phyloP scores from a whole-genome alignment of 2,797 vertebrate species.

The Tenualosa ilisha region DNA sequence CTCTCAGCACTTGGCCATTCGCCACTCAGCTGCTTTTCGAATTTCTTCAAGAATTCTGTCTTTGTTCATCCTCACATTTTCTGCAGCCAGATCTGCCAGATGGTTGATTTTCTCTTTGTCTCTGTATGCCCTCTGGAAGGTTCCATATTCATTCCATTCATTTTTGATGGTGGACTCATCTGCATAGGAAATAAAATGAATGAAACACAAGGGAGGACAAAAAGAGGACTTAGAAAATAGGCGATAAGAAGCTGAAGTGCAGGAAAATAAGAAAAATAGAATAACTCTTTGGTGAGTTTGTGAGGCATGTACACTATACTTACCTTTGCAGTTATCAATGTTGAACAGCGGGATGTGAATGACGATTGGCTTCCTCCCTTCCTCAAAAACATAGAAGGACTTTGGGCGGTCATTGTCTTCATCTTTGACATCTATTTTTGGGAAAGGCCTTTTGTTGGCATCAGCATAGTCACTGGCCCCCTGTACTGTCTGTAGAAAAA shows the following conservation, averaged over 20 bases:
- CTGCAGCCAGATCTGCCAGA: not conserved
- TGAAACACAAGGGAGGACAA: not conserved
- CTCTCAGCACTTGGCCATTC: not conserved
- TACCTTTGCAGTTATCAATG: not conserved
- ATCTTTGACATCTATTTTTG: not conserved
- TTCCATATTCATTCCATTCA: not conserved
- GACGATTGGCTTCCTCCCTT: not conserved
- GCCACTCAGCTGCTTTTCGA: not conserved
- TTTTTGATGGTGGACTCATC: not conserved
- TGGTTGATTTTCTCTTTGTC: not conserved
- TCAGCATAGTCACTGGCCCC: not conserved
- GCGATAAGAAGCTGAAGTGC: no score
- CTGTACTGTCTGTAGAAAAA: not conserved
- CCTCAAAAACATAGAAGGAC: constrained; percentile 2
- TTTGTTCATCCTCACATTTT: not conserved
- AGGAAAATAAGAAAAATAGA: no score
- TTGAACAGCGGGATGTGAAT: not conserved
- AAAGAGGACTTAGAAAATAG: not conserved
- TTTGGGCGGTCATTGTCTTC: not conserved
- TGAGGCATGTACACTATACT: not conserved
- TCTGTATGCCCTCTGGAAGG: not conserved
- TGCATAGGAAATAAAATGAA: not conserved
- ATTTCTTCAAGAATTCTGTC: not conserved
- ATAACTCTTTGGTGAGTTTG: not conserved
- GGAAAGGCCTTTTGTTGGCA: not conserved